Base-by-base conservation (phyloP, 37 sponge, comb jelly and placozoan genomes). In the Halisarca cf. caerulea region DNA sequence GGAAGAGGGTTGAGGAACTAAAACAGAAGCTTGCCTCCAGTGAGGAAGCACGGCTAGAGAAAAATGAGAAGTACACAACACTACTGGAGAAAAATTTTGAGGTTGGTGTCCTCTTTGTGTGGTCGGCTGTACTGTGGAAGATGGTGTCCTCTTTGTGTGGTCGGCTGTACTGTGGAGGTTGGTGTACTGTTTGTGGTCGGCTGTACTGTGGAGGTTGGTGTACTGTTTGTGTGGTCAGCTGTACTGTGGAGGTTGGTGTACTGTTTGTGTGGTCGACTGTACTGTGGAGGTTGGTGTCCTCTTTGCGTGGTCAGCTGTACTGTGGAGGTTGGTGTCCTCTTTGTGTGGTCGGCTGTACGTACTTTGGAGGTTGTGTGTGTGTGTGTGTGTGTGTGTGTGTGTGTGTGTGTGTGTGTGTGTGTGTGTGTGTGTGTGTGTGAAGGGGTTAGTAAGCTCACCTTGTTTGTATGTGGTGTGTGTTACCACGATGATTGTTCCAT, bases 1-100 rank as follows among this genome's bases (percentile, higher is more conserved):
- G 18, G 25, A 74, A 41, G 77, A 74, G 77, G 42, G 7, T 74
- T 1, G 77, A 74, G 1, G 77, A 74, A 6, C 44, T 74, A 25
- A 74, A 74, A 25, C 18, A 41, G 25, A 40, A 74, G 77, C 45
- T 74, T 37, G 45, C n/a, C 8, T n/a, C 18, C 21, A 74, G 25
- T 24, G 42, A 74, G 42, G 41, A 74, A 40, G 36, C 38, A 40
- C 20, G 39, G n/a, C 77, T 43, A 9, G 25, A 42, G n/a, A 74
- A 74, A 44, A 42, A 9, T 40, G 77, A 74, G 6, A 4, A 37
- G 43, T 41, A 47, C 51, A 47, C 51, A 6, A 47, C 51, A 14
- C 9, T 47, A 11, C 51, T 47, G 6, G 51, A 47, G 11, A 47
- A 47, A 11, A 47, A 47, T 11, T 11, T 14, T 11, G 51, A 47